Evolutionary conservation across 2,113 vertebrate genomes (phyloP).

Genomic region (Sialia sialis): DNA sequence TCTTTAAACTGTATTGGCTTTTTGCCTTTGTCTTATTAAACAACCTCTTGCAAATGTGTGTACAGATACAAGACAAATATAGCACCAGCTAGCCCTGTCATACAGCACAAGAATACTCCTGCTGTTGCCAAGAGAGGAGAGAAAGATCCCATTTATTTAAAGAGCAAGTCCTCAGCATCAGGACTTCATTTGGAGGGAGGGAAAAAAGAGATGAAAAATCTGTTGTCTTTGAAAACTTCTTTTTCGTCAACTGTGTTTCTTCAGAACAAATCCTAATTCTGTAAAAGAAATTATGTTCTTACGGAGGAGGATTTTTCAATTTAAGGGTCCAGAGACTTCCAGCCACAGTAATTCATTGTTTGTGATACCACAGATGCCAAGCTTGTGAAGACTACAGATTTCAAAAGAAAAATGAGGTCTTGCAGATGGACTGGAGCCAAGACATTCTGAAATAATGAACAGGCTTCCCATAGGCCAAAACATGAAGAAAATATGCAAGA

Average conservation of each 20-base stretch:
- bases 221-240: constrained; percentile 12
- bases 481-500: constrained; percentile 9
- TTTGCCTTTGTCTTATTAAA: constrained; percentile 52
- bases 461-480: constrained; percentile 14
- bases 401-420: constrained; percentile 62
- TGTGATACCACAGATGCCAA: constrained; percentile 21
- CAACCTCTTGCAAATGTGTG: constrained; percentile 21
- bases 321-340: neutral
- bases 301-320: neutral
- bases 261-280: constrained; percentile 24
- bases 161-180: constrained; percentile 21
- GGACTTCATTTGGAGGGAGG: neutral
- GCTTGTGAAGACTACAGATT: constrained; percentile 26
- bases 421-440: constrained; percentile 29
- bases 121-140: constrained; percentile 58
- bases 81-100: constrained; percentile 55
- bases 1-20: constrained; percentile 26
- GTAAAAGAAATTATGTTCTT: neutral
- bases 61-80: constrained; percentile 64
- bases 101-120: constrained; percentile 61
- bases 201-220: neutral
- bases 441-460: constrained; percentile 32
- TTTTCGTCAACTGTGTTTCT: neutral
- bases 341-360: constrained; percentile 58
- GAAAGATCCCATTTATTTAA: constrained; percentile 63